A percentile compares a stretch with the other conserved stretches of the same genome.
Evolutionary conservation across 1,140 invertebrate genomes (phyloP).

Genomic region (Oedothorax gibbosus): DNA sequence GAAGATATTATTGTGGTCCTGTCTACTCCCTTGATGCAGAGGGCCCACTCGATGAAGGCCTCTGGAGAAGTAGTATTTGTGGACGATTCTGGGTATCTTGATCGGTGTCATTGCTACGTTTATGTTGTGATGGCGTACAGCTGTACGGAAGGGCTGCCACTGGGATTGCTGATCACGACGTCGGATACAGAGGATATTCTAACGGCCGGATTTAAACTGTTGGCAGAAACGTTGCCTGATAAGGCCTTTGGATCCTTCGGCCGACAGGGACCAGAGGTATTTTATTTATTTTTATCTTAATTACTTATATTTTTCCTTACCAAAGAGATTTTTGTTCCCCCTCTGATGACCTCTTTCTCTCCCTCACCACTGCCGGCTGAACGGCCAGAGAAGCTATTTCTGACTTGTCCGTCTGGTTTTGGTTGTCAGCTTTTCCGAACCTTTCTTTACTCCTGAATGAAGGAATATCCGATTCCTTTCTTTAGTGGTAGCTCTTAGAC

Average conservation of each 20-base stretch:
- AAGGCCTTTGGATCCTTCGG: slow-evolving; percentile 53
- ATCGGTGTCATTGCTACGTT: slow-evolving; percentile 41
- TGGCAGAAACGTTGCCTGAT: slow-evolving; percentile 42
- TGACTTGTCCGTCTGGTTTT: too few relatives aligned
- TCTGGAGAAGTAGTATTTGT: slow-evolving; percentile 58
- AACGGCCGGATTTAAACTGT: slow-evolving; percentile 42
- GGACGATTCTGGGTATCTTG: slow-evolving; percentile 48
- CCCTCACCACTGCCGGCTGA: too few relatives aligned
- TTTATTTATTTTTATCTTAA: not conserved
- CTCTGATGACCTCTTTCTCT: too few relatives aligned
- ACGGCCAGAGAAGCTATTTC: too few relatives aligned
- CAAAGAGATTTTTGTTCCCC: too few relatives aligned
- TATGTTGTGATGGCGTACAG: slow-evolving; percentile 48
- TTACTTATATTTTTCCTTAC: too few relatives aligned
- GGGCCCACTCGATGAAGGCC: slow-evolving; percentile 49
- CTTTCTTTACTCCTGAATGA: too few relatives aligned
- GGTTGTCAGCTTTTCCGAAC: too few relatives aligned
- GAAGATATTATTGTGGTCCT: slow-evolving; percentile 47
- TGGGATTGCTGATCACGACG: slow-evolving; percentile 51
- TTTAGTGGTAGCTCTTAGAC: too few relatives aligned
- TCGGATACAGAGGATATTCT: slow-evolving; percentile 45
- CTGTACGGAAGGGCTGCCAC: slow-evolving; percentile 48
- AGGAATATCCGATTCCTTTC: too few relatives aligned
- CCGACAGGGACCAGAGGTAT: slow-evolving; percentile 45
- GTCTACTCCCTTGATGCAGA: slow-evolving; percentile 49